These are phyloP conservation scores for Coenobita brevimanus DNA, from an alignment of 1,140 invertebrate species.

Conservation along the genomic window DNA sequence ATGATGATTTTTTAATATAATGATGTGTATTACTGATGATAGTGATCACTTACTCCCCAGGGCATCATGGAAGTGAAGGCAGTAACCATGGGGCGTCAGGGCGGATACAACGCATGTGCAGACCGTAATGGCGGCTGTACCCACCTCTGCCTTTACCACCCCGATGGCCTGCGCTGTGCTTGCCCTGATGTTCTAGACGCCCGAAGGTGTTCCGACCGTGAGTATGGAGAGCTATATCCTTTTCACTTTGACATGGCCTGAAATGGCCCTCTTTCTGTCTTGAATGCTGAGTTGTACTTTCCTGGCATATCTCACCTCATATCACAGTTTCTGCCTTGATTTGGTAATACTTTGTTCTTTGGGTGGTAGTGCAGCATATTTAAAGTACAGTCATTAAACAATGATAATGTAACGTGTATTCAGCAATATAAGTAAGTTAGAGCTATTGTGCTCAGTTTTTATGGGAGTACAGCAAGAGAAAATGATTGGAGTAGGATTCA, in stretches of 20 bases:
- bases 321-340: no score
- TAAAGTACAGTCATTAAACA: no score
- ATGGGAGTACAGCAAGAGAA: no score
- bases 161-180: constrained; percentile 83
- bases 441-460: no score
- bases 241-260: neutral
- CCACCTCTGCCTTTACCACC: constrained; percentile 89
- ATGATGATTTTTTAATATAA: no score
- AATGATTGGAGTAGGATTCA: no score
- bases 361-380: no score
- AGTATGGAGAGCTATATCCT: constrained; percentile 4
- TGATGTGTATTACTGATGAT: no score
- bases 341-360: no score
- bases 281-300: neutral
- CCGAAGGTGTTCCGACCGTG: constrained; percentile 38
- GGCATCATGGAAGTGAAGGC: constrained; percentile 93
- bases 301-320: no score
- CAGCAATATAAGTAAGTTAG: no score
- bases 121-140: constrained; percentile 86
- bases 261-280: neutral
- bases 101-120: constrained; percentile 79
- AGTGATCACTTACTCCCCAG: constrained; percentile 73
- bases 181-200: constrained; percentile 80
- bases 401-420: no score
- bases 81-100: constrained; percentile 74